These are phyloP conservation scores for Nannobrachium achirus DNA, from an alignment of 2,113 vertebrate genomes.

Conservation along the genomic window DNA sequence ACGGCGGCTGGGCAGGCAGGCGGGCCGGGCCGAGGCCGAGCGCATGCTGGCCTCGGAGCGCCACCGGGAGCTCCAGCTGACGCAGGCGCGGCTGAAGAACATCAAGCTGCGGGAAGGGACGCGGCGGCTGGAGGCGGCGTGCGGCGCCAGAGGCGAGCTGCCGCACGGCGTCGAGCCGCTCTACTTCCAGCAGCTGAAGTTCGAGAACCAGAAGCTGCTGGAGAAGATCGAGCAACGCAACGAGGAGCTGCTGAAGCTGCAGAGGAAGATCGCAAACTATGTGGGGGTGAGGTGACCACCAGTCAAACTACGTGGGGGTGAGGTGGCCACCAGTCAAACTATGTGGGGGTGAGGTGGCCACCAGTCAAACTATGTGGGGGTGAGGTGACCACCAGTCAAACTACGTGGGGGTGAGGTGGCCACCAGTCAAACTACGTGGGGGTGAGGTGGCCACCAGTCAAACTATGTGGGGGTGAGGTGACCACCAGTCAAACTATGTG, in stretches of 20 bases:
- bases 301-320: too few species aligned
- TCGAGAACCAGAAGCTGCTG: slow-evolving; percentile 78
- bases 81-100: slow-evolving; percentile 72
- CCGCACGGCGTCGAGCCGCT: slow-evolving; percentile 64
- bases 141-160: slow-evolving; percentile 62
- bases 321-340: too few species aligned
- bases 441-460: too few species aligned
- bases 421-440: too few species aligned
- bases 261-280: slow-evolving; percentile 66
- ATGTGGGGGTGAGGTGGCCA: too few species aligned
- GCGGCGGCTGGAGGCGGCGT: slow-evolving; percentile 60
- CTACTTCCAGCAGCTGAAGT: slow-evolving; percentile 81
- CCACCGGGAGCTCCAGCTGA: slow-evolving; percentile 67
- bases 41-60: slow-evolving; percentile 69
- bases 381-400: too few species aligned
- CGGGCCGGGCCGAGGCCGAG: slow-evolving; percentile 65
- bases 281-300: slow-evolving; percentile 63
- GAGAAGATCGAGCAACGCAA: slow-evolving; percentile 71
- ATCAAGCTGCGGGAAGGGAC: slow-evolving; percentile 79
- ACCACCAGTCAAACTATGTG: too few species aligned
- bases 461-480: too few species aligned
- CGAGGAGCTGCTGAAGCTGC: slow-evolving; percentile 77
- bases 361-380: too few species aligned
- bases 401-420: too few species aligned
- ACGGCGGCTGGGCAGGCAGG: slow-evolving; percentile 46